phyloP scores from a whole-genome alignment of 2,113 vertebrate genomes.

The Platycercus adscitus region DNA sequence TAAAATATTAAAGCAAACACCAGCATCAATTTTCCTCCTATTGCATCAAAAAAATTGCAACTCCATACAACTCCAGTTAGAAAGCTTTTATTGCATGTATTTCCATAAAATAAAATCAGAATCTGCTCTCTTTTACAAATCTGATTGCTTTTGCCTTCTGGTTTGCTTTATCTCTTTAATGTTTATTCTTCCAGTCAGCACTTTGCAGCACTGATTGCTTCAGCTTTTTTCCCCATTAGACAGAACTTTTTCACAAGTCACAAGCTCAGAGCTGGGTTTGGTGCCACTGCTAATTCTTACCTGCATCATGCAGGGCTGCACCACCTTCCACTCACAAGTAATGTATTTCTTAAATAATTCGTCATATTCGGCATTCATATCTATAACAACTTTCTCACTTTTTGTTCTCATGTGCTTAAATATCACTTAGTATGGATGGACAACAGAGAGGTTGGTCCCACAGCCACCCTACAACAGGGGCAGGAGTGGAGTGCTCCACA shows the following conservation, averaged over 20 bases:
- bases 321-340: not conserved
- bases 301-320: not conserved
- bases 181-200: constrained; percentile 68
- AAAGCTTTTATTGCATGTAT: constrained; percentile 66
- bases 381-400: not conserved
- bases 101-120: constrained; percentile 69
- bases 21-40: constrained; percentile 41
- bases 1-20: constrained; percentile 66
- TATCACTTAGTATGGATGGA: not conserved
- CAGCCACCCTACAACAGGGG: not conserved
- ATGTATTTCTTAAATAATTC: not conserved
- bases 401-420: not conserved
- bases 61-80: constrained; percentile 38
- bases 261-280: not conserved
- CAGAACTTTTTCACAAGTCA: constrained; percentile 21
- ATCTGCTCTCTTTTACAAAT: constrained; percentile 64
- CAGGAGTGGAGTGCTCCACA: fast-evolving
- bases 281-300: not conserved
- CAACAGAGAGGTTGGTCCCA: not conserved
- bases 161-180: constrained; percentile 63
- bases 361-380: not conserved
- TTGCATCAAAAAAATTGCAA: constrained; percentile 44
- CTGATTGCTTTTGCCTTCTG: constrained; percentile 68
- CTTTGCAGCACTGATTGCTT: constrained; percentile 56
- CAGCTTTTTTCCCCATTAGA: constrained; percentile 16